Evolutionary conservation across 2,113 vertebrate species (phyloP).

Genomic region (Hymenochirus boettgeri): DNA sequence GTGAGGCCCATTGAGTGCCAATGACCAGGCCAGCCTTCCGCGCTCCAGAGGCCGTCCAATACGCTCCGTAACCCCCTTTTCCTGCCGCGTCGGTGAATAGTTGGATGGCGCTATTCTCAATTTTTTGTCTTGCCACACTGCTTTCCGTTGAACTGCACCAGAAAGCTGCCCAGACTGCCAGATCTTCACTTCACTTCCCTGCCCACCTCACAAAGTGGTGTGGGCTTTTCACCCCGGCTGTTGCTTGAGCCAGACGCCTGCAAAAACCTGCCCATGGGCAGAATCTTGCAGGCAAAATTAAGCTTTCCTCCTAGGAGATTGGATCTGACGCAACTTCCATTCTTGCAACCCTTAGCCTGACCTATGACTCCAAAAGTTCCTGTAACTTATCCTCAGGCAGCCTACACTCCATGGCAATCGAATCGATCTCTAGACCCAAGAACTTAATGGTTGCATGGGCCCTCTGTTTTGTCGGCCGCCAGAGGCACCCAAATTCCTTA

Average conservation of each 20-base stretch:
- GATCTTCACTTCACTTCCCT: not conserved
- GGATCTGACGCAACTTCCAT: not conserved
- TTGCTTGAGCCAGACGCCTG: not conserved
- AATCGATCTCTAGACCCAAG: not conserved
- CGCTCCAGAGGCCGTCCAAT: not conserved
- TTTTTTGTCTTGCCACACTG: not conserved
- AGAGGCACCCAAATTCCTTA: not conserved
- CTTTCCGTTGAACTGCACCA: too few relatives aligned
- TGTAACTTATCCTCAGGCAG: not conserved
- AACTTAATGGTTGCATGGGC: not conserved
- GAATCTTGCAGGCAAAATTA: too few relatives aligned
- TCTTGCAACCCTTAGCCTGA: not conserved
- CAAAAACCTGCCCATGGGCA: too few relatives aligned
- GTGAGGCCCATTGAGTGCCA: not conserved
- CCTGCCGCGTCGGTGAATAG: constrained; percentile 1
- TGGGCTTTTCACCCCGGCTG: not conserved
- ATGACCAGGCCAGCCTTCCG: not conserved
- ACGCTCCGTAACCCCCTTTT: not conserved
- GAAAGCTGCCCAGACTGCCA: not conserved
- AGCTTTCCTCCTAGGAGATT: too few relatives aligned
- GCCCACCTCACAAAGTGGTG: not conserved
- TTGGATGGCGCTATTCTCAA: not conserved
- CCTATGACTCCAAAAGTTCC: not conserved
- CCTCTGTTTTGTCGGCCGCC: not conserved
- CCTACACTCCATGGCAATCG: not conserved